Evolutionary conservation across 2,888 invertebrate species (phyloP).

Genomic region (Pecten maximus): DNA sequence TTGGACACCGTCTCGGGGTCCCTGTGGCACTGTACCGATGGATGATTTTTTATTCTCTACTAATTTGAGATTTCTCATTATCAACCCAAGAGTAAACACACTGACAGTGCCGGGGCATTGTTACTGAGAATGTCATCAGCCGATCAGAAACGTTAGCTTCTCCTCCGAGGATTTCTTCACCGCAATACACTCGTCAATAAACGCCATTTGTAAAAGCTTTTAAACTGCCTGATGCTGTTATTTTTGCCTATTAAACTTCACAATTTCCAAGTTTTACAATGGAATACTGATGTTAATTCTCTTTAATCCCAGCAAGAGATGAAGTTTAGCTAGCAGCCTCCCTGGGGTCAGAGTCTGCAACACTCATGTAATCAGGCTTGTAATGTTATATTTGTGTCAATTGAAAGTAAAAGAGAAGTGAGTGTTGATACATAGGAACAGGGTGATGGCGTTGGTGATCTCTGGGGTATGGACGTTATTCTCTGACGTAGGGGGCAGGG

Average conservation of each 20-base stretch:
- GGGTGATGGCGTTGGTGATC: not conserved
- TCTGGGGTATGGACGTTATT: not conserved
- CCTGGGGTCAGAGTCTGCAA: not conserved
- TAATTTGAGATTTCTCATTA: slow-evolving; percentile 29
- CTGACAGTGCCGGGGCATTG: not conserved
- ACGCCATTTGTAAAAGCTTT: slow-evolving; percentile 32
- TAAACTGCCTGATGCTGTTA: slow-evolving; percentile 26
- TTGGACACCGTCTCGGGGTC: not conserved
- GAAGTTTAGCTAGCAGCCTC: slow-evolving; percentile 7
- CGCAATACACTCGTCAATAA: slow-evolving; percentile 11
- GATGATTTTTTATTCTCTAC: slow-evolving; percentile 7
- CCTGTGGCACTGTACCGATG: not conserved
- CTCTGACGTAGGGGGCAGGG: not conserved
- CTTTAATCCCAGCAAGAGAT: not conserved
- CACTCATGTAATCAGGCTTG: not conserved
- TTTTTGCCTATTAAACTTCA: slow-evolving; percentile 35
- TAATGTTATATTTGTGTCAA: not conserved
- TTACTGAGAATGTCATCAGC: slow-evolving; percentile 7
- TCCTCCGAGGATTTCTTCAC: slow-evolving; percentile 26
- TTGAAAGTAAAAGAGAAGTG: not conserved
- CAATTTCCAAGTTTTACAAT: slow-evolving; percentile 28
- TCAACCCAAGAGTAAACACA: not conserved
- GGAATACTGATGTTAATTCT: not conserved
- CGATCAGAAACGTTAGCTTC: slow-evolving; percentile 11
- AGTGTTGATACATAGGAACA: not conserved